phyloP scores from a whole-genome alignment of 2,113 vertebrate species.

The Xenus cinereus region DNA sequence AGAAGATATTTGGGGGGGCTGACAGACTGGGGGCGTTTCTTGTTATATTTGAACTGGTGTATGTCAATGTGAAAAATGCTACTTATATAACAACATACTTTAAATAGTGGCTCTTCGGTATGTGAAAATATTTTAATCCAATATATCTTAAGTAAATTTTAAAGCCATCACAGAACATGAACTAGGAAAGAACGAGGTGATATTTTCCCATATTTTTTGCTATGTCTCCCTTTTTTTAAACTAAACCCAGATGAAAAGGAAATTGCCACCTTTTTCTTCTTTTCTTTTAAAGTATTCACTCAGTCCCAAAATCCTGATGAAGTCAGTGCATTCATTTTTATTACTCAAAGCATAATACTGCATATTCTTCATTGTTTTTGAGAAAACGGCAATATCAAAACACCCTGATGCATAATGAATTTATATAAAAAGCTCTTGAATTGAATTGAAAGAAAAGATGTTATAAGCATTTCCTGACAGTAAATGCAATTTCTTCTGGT shows the following conservation, averaged over 20 bases:
- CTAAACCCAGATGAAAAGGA: not conserved
- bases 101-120: not conserved
- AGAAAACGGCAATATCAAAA: conserved; percentile 2
- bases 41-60: conserved; percentile 17
- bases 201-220: not conserved
- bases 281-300: not conserved
- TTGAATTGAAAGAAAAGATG: conserved; percentile 25
- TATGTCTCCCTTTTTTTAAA: not conserved
- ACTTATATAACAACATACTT: conserved; percentile 9
- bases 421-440: conserved; percentile 18
- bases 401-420: not conserved
- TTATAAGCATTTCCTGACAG: conserved; percentile 52
- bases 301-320: not conserved
- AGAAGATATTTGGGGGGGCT: not conserved
- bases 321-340: conserved; percentile 9
- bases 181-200: not conserved
- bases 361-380: not conserved
- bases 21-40: conserved; percentile 28
- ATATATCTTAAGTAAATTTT: conserved; percentile 1
- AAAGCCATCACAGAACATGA: not conserved
- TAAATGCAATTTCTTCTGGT: conserved; percentile 59
- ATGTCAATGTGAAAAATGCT: conserved; percentile 21
- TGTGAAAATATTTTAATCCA: conserved; percentile 27
- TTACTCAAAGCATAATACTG: not conserved
- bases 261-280: not conserved